Conservation (phyloP, 2,797 vertebrate species). For the Decapterus maruadsi region DNA sequence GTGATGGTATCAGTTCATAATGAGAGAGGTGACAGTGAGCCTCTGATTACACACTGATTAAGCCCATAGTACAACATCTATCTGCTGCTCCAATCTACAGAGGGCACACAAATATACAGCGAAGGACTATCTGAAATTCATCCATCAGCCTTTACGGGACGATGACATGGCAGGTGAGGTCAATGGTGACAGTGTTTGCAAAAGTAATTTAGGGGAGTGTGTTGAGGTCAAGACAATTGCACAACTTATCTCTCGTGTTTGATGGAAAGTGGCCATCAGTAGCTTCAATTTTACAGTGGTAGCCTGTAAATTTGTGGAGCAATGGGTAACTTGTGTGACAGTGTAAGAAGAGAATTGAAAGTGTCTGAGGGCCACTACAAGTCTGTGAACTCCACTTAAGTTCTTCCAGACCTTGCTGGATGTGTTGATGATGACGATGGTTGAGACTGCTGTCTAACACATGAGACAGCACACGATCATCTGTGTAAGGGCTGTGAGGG, state of each 20-base stretch:
- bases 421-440: neutral
- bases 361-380: neutral
- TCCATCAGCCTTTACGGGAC: conserved; percentile 35
- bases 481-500: neutral
- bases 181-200: neutral
- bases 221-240: neutral
- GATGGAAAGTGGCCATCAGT: neutral
- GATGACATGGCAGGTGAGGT: neutral
- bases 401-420: neutral
- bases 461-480: neutral
- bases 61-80: conserved; percentile 69
- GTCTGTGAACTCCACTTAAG: neutral
- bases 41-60: conserved; percentile 81
- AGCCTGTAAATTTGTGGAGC: neutral
- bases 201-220: neutral
- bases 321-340: neutral
- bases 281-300: neutral
- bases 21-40: conserved; percentile 52
- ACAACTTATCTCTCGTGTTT: neutral
- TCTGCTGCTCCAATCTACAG: conserved; percentile 63
- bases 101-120: conserved; percentile 32
- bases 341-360: neutral
- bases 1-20: conserved; percentile 69
- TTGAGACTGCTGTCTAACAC: too few species aligned
- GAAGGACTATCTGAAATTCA: conserved; percentile 18